These are phyloP conservation scores for Drosophila kanapiae DNA, from an alignment of 1,140 invertebrate genomes.

Conservation along the genomic window DNA sequence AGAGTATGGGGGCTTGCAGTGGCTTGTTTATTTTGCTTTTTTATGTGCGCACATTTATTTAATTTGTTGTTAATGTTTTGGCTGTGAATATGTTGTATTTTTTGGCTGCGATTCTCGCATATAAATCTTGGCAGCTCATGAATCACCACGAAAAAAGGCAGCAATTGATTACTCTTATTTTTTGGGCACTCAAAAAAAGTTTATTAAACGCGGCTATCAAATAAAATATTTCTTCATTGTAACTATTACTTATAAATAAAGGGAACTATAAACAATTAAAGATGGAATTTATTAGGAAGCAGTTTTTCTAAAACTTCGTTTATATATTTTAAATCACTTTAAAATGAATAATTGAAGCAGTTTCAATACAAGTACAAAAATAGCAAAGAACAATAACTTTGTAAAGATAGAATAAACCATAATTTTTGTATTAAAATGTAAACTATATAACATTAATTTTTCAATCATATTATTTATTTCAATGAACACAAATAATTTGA, in stretches of 20 bases:
- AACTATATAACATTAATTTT: no score
- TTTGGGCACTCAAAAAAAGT: conserved; percentile 17
- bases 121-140: conserved; percentile 58
- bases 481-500: no score
- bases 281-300: no score
- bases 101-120: conserved; percentile 40
- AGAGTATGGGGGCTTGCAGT: conserved; percentile 12
- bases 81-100: conserved; percentile 21
- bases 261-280: neutral
- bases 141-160: conserved; percentile 42
- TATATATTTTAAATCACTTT: neutral
- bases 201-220: neutral
- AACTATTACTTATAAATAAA: neutral
- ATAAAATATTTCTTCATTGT: neutral
- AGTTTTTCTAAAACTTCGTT: neutral
- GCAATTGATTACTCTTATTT: neutral
- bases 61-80: conserved; percentile 62
- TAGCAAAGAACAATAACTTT: no score
- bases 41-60: conserved; percentile 60
- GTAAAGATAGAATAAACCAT: no score
- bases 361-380: no score
- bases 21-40: conserved; percentile 47
- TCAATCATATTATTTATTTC: no score
- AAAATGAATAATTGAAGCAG: no score
- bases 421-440: no score